Evolutionary conservation across 64 coral and sea anemone genomes (phyloP), one percentile per base, ranked within the genome.

Genomic region (Actinia equina): DNA sequence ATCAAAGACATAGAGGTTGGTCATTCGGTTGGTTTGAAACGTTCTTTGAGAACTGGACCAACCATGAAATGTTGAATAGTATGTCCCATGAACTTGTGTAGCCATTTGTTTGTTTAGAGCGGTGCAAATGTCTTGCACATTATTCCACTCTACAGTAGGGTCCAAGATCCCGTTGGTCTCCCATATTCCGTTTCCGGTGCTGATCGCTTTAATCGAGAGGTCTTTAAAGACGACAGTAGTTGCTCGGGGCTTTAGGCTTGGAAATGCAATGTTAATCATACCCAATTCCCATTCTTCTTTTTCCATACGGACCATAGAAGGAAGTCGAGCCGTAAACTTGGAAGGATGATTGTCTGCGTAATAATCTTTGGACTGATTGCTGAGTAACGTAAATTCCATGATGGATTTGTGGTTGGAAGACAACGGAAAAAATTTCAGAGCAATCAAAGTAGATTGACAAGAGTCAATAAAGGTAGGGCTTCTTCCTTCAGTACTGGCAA

Each of bases 1-100:
- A 74, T 74, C 69, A 74, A 74, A 74, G 69, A 74, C 26, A 74
- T 74, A 74, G 13, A 26, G 69, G 69, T 74, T 74, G 69, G 69
- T 74, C 69, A 74, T 74, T 11, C 69, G 69, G 69, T 41, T 30
- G 69, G 69, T 74, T 74, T 74, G 69, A 74, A 74, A 74, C 69
- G 22, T 74, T 18, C 69, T 74, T 74, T 74, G 69, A 74, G 69
- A 74, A 74, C 27, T 74, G 1, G 69, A 74, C 69, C 69, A 74
- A 13, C 69, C 27, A 74, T 74, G 69, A 74, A 74, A 74, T 74
- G 69, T 74, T n/a, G 69, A 74, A 74, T 30, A 74, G 20, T 74
- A 74, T 9, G 26, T 74, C 12, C 69, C 69, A 26, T 74, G n/a
- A 13, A 8, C 0, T 41, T 18, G 69, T 18, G 37, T 18, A 41